A percentile compares a stretch with the other conserved stretches of the same genome.
Conservation (phyloP, 2,113 vertebrate species). For the Amazona vittata region DNA sequence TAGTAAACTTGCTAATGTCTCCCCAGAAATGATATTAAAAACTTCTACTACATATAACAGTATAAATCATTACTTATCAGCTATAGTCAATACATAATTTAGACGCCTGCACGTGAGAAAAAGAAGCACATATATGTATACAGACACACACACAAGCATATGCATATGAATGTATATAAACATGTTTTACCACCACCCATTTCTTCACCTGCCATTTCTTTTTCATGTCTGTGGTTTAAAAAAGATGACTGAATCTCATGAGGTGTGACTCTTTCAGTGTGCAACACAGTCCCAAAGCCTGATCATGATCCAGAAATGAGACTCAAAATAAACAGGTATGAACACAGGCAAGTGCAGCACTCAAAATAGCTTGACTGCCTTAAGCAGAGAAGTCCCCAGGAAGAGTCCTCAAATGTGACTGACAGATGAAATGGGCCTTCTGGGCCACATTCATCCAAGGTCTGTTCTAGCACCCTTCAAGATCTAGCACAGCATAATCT, state of each 20-base stretch:
- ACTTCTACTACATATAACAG: neutral
- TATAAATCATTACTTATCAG: neutral
- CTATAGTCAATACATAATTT: neutral
- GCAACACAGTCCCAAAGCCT: neutral
- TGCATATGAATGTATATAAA: neutral
- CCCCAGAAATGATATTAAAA: neutral
- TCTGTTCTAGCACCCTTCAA: neutral
- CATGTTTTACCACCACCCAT: neutral
- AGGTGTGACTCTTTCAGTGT: neutral
- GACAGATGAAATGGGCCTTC: neutral
- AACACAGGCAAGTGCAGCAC: neutral
- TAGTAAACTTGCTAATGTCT: neutral
- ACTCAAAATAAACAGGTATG: neutral
- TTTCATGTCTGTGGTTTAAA: neutral
- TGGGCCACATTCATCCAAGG: neutral
- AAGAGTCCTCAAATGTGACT: accelerated
- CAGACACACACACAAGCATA: neutral
- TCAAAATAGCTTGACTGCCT: neutral
- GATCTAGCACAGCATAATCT: neutral
- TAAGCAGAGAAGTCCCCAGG: neutral
- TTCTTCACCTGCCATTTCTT: neutral
- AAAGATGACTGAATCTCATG: neutral
- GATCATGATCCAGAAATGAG: neutral
- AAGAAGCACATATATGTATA: neutral
- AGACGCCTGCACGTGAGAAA: neutral